Conservation (phyloP, 2,113 vertebrate genomes). For the Percopsis transmontana region DNA sequence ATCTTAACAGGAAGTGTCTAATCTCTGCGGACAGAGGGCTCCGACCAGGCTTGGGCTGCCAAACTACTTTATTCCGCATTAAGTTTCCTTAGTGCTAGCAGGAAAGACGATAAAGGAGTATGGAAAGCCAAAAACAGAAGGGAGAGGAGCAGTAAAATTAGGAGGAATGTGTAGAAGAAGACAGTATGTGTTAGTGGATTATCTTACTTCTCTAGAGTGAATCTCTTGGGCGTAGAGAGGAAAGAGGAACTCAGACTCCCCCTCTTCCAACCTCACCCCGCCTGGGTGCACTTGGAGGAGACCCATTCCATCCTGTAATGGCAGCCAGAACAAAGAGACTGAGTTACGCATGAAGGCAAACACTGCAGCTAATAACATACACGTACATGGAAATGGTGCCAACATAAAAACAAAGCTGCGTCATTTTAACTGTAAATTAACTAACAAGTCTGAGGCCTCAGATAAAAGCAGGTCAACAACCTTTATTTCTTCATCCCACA, state of each 20-base stretch:
- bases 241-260: conserved; percentile 93
- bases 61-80: conserved; percentile 5
- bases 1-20: conserved; percentile 11
- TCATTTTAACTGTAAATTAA: neutral
- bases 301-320: conserved; percentile 90
- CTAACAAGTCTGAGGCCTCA: neutral
- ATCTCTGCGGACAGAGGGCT: conserved; percentile 29
- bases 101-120: neutral
- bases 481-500: conserved; percentile 6
- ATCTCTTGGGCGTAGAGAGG: conserved; percentile 94
- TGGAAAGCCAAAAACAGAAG: neutral
- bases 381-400: neutral
- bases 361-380: neutral
- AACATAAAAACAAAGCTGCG: neutral
- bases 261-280: conserved; percentile 91
- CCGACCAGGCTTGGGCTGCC: conserved; percentile 22
- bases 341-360: neutral
- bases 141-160: neutral
- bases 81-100: neutral
- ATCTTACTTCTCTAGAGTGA: conserved; percentile 89
- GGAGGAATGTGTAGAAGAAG: conserved; percentile 16
- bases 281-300: conserved; percentile 85
- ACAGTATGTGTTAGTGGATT: conserved; percentile 7
- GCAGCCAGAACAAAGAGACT: conserved; percentile 14
- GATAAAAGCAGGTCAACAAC: neutral